A percentile compares a stretch with the other conserved stretches of the same genome.
Evolutionary conservation across 2,113 vertebrate genomes (phyloP).

Genomic region (Gyps fulvus): DNA sequence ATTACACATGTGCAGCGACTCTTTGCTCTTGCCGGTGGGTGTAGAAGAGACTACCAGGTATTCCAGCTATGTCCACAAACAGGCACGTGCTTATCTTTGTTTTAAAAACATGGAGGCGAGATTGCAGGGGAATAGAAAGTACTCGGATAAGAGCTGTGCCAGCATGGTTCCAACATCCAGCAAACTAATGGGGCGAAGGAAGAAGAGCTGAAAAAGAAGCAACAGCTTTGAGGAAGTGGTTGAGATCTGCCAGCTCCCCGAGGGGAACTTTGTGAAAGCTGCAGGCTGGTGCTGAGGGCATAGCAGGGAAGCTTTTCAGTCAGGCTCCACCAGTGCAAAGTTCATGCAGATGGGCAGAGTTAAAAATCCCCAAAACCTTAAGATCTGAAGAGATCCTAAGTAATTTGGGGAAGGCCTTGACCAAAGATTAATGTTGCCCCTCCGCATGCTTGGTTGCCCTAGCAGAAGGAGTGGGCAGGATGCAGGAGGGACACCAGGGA

Average conservation of each 20-base stretch:
- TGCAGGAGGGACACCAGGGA: not conserved
- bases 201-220: not conserved
- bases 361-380: not conserved
- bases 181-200: not conserved
- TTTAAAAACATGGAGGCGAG: not conserved
- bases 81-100: not conserved
- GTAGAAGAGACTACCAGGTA: not conserved
- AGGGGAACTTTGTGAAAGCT: not conserved
- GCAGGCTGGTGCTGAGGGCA: not conserved
- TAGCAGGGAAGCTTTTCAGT: not conserved
- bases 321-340: not conserved
- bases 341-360: not conserved
- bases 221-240: not conserved
- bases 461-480: not conserved
- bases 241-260: not conserved
- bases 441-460: fast-evolving
- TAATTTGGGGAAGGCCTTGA: not conserved
- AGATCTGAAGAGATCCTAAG: not conserved
- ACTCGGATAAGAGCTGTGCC: not conserved
- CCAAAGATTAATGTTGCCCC: not conserved
- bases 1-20: not conserved
- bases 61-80: not conserved
- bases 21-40: not conserved
- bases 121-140: not conserved
- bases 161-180: not conserved